Base-by-base conservation (phyloP, 2,888 invertebrate species). In the Tupiocoris notatus region DNA sequence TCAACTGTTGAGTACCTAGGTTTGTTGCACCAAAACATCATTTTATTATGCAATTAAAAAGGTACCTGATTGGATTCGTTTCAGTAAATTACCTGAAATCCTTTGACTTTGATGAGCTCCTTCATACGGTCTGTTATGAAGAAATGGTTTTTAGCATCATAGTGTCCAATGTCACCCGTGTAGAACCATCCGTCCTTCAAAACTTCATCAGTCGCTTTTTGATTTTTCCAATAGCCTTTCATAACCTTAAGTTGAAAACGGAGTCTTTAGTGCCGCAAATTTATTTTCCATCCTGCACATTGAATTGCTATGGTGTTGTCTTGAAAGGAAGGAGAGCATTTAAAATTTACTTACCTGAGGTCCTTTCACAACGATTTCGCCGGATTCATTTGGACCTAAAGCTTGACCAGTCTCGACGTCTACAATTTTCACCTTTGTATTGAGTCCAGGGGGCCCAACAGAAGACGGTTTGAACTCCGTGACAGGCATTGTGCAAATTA, bases 201-300 rank as follows among this genome's bases (percentile, higher is more conserved):
- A 0, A 90, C 91, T 80, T 91, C 90, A 59, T 86, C 86, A 0
- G 93, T 94, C 0, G 92, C 92, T 81, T 88, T 84, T 78, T 89
- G 89, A 82, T 93, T 92, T 81, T 92, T 90, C 83, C 90, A 88
- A 83, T 94, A 94, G 6, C 92, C 92, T 83, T 89, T 88, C 92
- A 93, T 94, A 0, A 92, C 85, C 89, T n/a, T n/a, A n/a, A n/a
- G n/a, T n/a, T n/a, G n/a, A n/a, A n/a, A n/a, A n/a, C n/a, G n/a
- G n/a, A n/a, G n/a, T n/a, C n/a, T n/a, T n/a, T n/a, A n/a, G n/a
- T 90, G 85, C 22, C 17, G 39, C n/a, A n/a, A n/a, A n/a, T n/a
- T n/a, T n/a, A n/a, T n/a, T n/a, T n/a, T n/a, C n/a, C n/a, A n/a
- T n/a, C n/a, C n/a, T n/a, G n/a, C n/a, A n/a, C n/a, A n/a, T n/a